Percentiles rank a stretch among this genome's conserved stretches.
Evolutionary conservation across 2,888 invertebrate genomes (phyloP).

Genomic region (Drosophila phalerata): DNA sequence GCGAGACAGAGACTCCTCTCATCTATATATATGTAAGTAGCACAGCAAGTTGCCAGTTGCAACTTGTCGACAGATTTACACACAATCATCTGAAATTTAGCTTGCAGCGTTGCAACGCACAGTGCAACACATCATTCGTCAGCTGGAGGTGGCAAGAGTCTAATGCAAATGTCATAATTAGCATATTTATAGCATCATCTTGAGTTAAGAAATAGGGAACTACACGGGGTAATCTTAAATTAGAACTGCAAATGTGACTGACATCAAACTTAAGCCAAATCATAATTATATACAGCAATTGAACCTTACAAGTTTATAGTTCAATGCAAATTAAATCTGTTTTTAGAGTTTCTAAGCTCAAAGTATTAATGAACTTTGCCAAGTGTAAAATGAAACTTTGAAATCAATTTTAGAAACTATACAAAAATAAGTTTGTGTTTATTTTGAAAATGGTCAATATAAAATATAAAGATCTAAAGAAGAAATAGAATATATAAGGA

Average conservation of each 20-base stretch:
- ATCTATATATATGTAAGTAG: constrained; percentile 38
- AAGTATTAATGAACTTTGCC: not conserved
- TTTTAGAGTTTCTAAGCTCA: not conserved
- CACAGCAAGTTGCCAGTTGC: constrained; percentile 47
- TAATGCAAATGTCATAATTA: constrained; percentile 19
- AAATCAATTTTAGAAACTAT: not conserved
- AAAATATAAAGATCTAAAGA: too few species aligned
- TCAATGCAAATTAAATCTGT: not conserved
- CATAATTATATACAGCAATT: not conserved
- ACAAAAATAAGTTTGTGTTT: not conserved
- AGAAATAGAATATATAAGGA: too few species aligned
- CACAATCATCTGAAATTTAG: constrained; percentile 63
- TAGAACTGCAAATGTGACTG: not conserved
- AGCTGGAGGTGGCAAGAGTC: not conserved
- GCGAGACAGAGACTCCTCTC: constrained; percentile 14
- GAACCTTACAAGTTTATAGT: not conserved
- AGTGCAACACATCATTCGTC: constrained; percentile 15
- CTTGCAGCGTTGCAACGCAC: constrained; percentile 47
- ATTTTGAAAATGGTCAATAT: too few species aligned
- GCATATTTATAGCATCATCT: constrained; percentile 10
- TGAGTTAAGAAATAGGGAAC: not conserved
- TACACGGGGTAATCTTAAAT: not conserved
- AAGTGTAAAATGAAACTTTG: not conserved
- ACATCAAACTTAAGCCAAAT: not conserved
- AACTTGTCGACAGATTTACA: constrained; percentile 70